These are phyloP conservation scores for Crotalus horridus DNA, from an alignment of 2,113 vertebrate genomes.

Conservation along the genomic window DNA sequence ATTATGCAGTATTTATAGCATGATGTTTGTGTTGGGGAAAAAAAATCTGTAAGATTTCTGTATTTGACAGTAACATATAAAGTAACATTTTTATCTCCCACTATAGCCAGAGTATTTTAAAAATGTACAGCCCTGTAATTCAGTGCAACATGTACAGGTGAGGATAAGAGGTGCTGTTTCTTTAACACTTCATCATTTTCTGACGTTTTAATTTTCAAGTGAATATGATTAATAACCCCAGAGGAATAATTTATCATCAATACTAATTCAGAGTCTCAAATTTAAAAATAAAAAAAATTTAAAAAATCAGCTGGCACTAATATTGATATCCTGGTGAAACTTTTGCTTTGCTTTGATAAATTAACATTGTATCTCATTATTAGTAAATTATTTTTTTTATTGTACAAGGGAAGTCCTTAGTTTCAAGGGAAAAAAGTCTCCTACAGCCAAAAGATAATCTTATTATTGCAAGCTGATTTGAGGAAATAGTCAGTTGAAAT, in stretches of 20 bases:
- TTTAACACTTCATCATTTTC: conserved; percentile 71
- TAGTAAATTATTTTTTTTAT: conserved; percentile 52
- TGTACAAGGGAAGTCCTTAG: conserved; percentile 41
- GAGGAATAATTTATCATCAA: conserved; percentile 70
- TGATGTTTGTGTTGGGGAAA: not conserved
- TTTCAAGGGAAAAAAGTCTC: conserved; percentile 44
- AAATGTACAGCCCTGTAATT: conserved; percentile 43
- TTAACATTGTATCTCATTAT: conserved; percentile 65
- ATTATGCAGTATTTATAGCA: not conserved
- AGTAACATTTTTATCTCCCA: conserved; percentile 27
- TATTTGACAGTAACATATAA: conserved; percentile 22
- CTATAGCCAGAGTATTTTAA: conserved; percentile 30
- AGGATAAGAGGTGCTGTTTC: conserved; percentile 63
- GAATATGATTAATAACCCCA: conserved; percentile 69
- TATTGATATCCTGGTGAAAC: conserved; percentile 63
- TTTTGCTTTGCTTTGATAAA: conserved; percentile 55
- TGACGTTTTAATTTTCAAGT: conserved; percentile 74
- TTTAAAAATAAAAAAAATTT: not conserved
- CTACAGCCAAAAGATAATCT: conserved; percentile 49
- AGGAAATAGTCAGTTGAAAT: not conserved
- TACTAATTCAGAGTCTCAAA: conserved; percentile 65
- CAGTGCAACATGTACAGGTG: conserved; percentile 54
- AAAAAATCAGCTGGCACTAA: conserved; percentile 54
- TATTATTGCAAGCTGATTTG: not conserved
- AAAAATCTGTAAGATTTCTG: not conserved